These are phyloP conservation scores for Steromphala cineraria DNA, from an alignment of 2,888 invertebrate species.

Conservation along the genomic window DNA sequence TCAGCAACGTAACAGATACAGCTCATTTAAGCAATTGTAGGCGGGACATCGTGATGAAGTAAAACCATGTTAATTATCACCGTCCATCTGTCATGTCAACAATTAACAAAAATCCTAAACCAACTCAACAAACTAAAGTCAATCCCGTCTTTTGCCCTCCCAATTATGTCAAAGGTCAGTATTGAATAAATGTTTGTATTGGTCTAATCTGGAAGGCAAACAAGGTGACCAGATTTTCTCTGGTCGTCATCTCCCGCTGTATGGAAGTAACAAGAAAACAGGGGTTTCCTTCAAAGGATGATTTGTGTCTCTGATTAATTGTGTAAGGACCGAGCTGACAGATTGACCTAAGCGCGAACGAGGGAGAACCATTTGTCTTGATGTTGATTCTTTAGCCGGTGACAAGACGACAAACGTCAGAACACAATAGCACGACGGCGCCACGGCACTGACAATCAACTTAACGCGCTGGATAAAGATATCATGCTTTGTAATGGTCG, in stretches of 20 bases:
- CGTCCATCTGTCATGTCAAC: conserved; percentile 14
- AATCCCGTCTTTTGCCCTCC: too few species aligned
- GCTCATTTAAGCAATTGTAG: too few species aligned
- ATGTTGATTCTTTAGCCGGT: conserved; percentile 3
- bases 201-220: background rate
- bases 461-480: background rate
- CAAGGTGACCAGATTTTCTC: background rate
- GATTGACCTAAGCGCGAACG: background rate
- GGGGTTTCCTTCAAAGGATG: background rate
- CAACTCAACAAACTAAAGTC: background rate
- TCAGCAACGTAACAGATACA: too few species aligned
- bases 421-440: background rate
- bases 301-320: conserved; percentile 13
- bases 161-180: background rate
- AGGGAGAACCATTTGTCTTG: conserved; percentile 8
- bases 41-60: too few species aligned
- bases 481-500: background rate
- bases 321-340: conserved; percentile 10
- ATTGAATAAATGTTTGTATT: background rate
- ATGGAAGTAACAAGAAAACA: conserved; percentile 8
- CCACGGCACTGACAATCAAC: background rate
- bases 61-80: background rate
- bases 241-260: background rate
- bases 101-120: background rate
- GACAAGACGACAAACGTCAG: background rate